These are phyloP conservation scores for Dicyrtoma fusca DNA, from an alignment of 2,888 invertebrate genomes.

Conservation along the genomic window DNA sequence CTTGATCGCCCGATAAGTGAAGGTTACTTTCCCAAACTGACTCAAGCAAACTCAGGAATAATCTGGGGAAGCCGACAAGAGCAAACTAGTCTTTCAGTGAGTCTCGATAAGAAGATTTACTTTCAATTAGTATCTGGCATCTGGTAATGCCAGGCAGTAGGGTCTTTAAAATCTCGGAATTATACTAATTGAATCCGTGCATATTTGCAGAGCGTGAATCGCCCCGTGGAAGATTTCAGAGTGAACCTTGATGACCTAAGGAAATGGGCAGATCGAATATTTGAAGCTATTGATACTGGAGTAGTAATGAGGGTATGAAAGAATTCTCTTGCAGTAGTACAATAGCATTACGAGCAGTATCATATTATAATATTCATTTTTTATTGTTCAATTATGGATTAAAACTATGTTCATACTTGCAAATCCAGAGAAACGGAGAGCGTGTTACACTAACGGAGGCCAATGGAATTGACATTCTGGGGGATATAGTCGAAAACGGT, in stretches of 20 bases:
- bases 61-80: conserved; percentile 51
- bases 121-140: no score
- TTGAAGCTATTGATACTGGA: conserved; percentile 70
- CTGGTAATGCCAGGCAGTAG: not conserved
- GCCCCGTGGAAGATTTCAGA: not conserved
- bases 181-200: no score
- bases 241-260: conserved; percentile 67
- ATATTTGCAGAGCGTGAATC: not conserved
- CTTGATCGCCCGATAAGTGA: conserved; percentile 71
- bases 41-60: conserved; percentile 40
- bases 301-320: conserved; percentile 8
- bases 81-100: conserved; percentile 42
- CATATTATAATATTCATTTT: no score
- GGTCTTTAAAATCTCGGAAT: no score
- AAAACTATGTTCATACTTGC: no score
- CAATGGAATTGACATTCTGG: conserved; percentile 77
- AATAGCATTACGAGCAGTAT: no score
- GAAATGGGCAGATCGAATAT: conserved; percentile 75
- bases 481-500: conserved; percentile 75
- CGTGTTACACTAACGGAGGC: conserved; percentile 66
- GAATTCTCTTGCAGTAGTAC: no score
- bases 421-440: no score
- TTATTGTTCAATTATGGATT: no score
- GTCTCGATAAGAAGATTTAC: no score
- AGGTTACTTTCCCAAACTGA: conserved; percentile 80